Evolutionary conservation across 2,797 vertebrate species (phyloP).

Genomic region (Siniperca scherzeri): DNA sequence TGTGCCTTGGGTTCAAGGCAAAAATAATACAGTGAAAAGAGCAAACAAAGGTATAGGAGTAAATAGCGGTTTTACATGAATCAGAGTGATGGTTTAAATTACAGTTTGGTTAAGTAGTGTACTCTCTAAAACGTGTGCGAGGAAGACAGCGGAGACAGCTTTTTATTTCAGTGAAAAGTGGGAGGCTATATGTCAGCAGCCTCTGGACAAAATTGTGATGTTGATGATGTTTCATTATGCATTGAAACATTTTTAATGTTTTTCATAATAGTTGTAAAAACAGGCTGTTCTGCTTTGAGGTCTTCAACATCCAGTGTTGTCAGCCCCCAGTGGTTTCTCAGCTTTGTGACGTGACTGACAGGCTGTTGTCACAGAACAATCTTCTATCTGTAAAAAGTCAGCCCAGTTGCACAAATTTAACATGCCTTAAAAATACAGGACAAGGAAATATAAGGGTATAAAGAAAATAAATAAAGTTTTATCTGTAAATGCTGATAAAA

Average conservation of each 20-base stretch:
- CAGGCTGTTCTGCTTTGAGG: neutral
- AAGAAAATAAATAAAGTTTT: slow-evolving; percentile 30
- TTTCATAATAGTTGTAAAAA: neutral
- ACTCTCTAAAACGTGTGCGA: slow-evolving; percentile 14
- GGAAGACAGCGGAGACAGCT: neutral
- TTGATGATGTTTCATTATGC: neutral
- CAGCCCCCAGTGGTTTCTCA: neutral
- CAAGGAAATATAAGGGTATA: neutral
- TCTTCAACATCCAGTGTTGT: neutral
- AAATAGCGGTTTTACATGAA: slow-evolving; percentile 28
- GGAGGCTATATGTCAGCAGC: neutral
- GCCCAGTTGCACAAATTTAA: slow-evolving; percentile 20
- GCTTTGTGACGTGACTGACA: slow-evolving; percentile 3
- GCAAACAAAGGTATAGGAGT: slow-evolving; percentile 37
- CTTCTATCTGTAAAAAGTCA: slow-evolving; percentile 10
- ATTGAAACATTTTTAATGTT: neutral
- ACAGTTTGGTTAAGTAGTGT: slow-evolving; percentile 6
- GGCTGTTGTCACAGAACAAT: neutral
- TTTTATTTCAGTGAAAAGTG: slow-evolving; percentile 15
- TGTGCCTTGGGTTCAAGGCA: slow-evolving; percentile 28
- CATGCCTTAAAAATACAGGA: slow-evolving; percentile 19
- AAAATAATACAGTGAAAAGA: slow-evolving; percentile 30
- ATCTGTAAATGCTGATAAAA: slow-evolving; percentile 48
- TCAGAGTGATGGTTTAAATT: slow-evolving; percentile 48
- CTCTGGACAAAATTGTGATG: neutral